Percentiles rank a stretch among this genome's conserved stretches.
Evolutionary conservation across 2,888 invertebrate genomes (phyloP).

Genomic region (Philopedon plagiatum): DNA sequence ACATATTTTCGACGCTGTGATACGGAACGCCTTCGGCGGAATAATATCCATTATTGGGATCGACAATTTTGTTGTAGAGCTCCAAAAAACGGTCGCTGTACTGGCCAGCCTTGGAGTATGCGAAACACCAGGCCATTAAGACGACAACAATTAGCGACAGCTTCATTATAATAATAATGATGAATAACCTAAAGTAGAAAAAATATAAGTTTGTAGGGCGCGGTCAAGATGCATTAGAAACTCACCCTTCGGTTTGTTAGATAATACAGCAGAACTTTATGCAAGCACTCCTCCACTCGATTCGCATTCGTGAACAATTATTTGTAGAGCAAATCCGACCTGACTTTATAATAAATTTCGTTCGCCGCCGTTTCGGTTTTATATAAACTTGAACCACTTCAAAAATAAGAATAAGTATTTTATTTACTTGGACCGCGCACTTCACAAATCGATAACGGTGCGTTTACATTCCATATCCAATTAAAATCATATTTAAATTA

Average conservation of each 20-base stretch:
- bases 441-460: too few species aligned
- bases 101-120: slow-evolving; percentile 13
- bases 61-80: slow-evolving; percentile 34
- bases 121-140: background rate
- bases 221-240: too few species aligned
- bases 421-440: background rate
- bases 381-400: background rate
- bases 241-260: too few species aligned
- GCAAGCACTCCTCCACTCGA: too few species aligned
- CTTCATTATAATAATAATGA: slow-evolving; percentile 7
- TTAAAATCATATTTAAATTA: slow-evolving; percentile 56
- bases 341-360: too few species aligned
- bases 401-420: background rate
- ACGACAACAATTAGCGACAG: background rate
- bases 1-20: slow-evolving; percentile 55
- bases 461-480: background rate
- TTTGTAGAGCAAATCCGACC: too few species aligned
- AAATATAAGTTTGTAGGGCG: too few species aligned
- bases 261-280: too few species aligned
- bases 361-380: too few species aligned
- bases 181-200: background rate
- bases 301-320: too few species aligned
- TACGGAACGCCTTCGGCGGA: slow-evolving; percentile 54
- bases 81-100: slow-evolving; percentile 37
- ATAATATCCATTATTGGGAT: slow-evolving; percentile 43